Conservation (phyloP, 2,113 vertebrate species). For the Sphaerodactylus townsendi region DNA sequence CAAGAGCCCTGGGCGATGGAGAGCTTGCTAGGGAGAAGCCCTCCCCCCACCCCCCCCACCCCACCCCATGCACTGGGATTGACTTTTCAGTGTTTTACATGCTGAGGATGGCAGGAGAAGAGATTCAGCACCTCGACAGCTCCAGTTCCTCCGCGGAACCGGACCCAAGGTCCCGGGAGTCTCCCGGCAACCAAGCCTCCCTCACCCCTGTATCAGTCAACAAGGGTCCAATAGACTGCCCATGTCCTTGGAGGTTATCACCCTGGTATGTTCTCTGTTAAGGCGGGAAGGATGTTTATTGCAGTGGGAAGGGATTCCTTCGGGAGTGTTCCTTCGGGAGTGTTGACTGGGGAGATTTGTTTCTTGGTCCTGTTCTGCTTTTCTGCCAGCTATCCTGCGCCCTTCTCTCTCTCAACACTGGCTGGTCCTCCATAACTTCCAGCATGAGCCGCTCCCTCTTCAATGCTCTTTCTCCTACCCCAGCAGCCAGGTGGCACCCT, state of each 20-base stretch:
- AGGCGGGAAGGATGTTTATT: neutral
- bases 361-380: neutral
- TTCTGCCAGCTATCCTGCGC: neutral
- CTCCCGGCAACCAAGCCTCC: neutral
- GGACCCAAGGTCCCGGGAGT: neutral
- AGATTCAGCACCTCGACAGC: no score
- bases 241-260: neutral
- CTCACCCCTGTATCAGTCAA: no score
- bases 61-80: neutral
- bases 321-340: no score
- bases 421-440: no score
- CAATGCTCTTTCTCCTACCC: neutral
- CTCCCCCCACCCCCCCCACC: no score
- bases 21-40: neutral
- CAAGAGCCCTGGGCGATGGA: no score
- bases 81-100: no score
- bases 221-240: no score
- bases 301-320: neutral
- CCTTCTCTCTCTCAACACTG: no score
- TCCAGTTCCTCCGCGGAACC: neutral
- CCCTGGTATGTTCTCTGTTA: neutral
- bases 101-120: no score
- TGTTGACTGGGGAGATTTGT: no score
- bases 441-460: neutral
- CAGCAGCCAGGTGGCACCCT: neutral